Conservation (phyloP, 2,113 vertebrate species). For the Atractosteus spatula region DNA sequence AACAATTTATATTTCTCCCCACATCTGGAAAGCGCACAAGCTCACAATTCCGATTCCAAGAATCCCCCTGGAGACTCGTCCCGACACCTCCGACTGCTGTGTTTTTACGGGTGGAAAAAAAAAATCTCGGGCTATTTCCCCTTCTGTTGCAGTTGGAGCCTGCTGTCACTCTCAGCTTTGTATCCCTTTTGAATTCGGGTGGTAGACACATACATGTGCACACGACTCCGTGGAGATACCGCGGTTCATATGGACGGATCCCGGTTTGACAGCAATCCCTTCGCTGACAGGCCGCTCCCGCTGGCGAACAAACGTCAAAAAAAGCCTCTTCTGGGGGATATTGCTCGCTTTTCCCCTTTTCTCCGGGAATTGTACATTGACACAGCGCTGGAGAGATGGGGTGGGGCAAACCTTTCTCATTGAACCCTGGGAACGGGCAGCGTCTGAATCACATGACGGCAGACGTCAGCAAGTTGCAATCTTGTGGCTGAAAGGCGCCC, state of each 20-base stretch:
- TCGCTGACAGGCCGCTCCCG: constrained; percentile 43
- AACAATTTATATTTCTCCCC: constrained; percentile 62
- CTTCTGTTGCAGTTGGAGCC: constrained; percentile 55
- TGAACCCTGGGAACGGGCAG: constrained; percentile 77
- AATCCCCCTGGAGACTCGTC: background rate
- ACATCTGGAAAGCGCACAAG: constrained; percentile 40
- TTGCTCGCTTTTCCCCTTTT: constrained; percentile 56
- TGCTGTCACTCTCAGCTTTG: constrained; percentile 59
- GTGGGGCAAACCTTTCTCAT: constrained; percentile 75
- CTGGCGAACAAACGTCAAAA: constrained; percentile 38
- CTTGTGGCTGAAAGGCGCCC: constrained; percentile 68
- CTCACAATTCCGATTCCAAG: no score
- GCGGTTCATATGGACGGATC: constrained; percentile 46
- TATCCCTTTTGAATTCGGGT: constrained; percentile 48
- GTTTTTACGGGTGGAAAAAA: background rate
- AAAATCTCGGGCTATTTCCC: constrained; percentile 53
- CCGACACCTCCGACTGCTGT: background rate
- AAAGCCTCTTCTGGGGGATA: constrained; percentile 47
- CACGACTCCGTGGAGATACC: constrained; percentile 58
- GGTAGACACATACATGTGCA: constrained; percentile 55
- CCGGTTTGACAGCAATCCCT: constrained; percentile 51
- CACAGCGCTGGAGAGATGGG: constrained; percentile 64
- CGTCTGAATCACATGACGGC: constrained; percentile 74
- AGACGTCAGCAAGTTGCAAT: constrained; percentile 70
- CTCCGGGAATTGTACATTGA: constrained; percentile 59